phyloP scores from a whole-genome alignment of 2,797 vertebrate genomes.

The Malacoctenus gilli region DNA sequence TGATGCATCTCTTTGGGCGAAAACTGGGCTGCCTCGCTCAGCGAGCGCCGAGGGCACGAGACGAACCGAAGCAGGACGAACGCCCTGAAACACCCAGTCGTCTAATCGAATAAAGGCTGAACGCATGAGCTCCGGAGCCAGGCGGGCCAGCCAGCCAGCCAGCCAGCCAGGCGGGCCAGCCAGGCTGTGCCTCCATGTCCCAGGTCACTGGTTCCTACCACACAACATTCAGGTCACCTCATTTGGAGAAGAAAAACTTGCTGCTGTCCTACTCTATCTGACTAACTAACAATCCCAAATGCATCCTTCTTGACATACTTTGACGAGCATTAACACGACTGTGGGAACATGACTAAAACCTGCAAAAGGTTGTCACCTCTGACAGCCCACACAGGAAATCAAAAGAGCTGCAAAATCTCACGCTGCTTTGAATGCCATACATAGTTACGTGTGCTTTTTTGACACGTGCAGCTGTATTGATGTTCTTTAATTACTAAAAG shows the following conservation, averaged over 20 bases:
- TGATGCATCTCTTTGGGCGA: slow-evolving; percentile 23
- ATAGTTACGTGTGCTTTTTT: too few relatives aligned
- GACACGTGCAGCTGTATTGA: too few relatives aligned
- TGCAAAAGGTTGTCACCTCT: too few relatives aligned
- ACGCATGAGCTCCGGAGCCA: slow-evolving; percentile 43
- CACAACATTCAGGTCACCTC: slow-evolving; percentile 15
- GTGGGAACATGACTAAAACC: too few relatives aligned
- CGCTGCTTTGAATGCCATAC: too few relatives aligned
- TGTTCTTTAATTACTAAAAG: too few relatives aligned
- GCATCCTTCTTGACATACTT: too few relatives aligned
- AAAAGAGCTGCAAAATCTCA: too few relatives aligned
- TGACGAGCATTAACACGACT: too few relatives aligned
- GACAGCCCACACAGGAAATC: too few relatives aligned
- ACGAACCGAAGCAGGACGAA: slow-evolving; percentile 14
- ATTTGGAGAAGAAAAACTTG: slow-evolving; percentile 11
- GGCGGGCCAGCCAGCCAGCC: background rate
- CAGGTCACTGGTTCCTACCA: slow-evolving; percentile 27
- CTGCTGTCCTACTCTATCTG: background rate
- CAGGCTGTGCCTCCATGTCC: slow-evolving; percentile 1
- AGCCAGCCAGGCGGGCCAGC: background rate
- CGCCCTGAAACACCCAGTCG: slow-evolving; percentile 19
- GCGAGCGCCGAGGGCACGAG: slow-evolving; percentile 31
- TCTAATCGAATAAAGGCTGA: slow-evolving; percentile 59
- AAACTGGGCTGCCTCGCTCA: slow-evolving; percentile 13
- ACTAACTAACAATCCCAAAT: too few relatives aligned